These are phyloP conservation scores for Dugesia japonica DNA, from an alignment of 2,888 invertebrate species.

Conservation along the genomic window DNA sequence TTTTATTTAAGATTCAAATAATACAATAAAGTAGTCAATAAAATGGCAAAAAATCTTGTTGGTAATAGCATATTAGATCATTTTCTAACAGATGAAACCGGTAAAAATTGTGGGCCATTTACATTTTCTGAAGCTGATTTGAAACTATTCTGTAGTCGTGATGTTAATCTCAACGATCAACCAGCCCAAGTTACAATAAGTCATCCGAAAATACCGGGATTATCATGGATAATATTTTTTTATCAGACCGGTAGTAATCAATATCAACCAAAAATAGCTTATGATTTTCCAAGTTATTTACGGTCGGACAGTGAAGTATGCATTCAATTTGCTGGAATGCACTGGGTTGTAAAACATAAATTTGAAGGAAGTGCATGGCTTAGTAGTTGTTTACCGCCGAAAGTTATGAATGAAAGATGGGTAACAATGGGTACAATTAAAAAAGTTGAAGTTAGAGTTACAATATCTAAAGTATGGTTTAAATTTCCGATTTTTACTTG, in stretches of 20 bases:
- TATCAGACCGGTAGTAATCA: constrained; percentile 31
- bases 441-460: constrained; percentile 26
- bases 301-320: constrained; percentile 28
- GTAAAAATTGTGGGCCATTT: constrained; percentile 27
- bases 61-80: constrained; percentile 22
- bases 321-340: constrained; percentile 32
- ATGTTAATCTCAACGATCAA: constrained; percentile 33
- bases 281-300: constrained; percentile 31
- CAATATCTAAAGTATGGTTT: constrained; percentile 32
- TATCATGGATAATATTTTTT: constrained; percentile 33
- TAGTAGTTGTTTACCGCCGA: constrained; percentile 24
- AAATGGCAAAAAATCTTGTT: background rate
- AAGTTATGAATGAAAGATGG: constrained; percentile 33
- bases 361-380: constrained; percentile 33
- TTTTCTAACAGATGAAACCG: constrained; percentile 31
- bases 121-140: constrained; percentile 29
- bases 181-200: constrained; percentile 32
- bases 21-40: background rate
- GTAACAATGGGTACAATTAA: constrained; percentile 29
- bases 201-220: constrained; percentile 33
- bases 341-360: constrained; percentile 30
- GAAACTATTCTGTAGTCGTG: constrained; percentile 8
- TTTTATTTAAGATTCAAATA: background rate
- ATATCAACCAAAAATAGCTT: constrained; percentile 33
- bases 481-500: constrained; percentile 28